Base-by-base conservation (phyloP, 2,113 vertebrate genomes). In the Speoplatyrhinus poulsoni region DNA sequence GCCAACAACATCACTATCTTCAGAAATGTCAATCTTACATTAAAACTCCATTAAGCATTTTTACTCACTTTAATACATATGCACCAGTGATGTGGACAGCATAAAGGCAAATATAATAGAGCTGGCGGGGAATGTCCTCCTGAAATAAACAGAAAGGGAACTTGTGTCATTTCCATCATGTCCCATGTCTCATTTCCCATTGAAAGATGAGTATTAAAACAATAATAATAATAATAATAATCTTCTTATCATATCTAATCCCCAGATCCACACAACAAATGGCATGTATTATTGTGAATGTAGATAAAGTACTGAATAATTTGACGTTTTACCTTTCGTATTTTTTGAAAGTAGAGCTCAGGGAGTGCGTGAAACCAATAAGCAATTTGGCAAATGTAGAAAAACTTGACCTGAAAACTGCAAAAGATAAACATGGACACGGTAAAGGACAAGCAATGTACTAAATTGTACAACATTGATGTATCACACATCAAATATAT, bases 401-500 rank as follows among this genome's bases (percentile, higher is more conserved):
- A 95, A 89, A 95, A 94, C 89, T 95, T 95, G 69, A 94, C 94
- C 91, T 95, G 93, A 90, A 95, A 95, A 68, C 94, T 95, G 73
- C 64, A 81, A 16, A 83, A 66, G 82, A n/a, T 13, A 72, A 41
- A 82, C n/a, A 17, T 76, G 49, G 13, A 52, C 11, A 52, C 2
- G 10, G 10, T 52, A 52, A 11, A 4, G 49, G 11, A 33, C 32
- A 3, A 19, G 5, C 19, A 58, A 12, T 17, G 17, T 26, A 12
- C 56, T 58, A 58, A 58, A 58, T 12, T 9, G 7, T 26, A 58
- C 12, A 9, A 58, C 19, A 58, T 3, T 32, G 10, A 58, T 11
- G 12, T 12, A 58, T 26, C 56, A 58, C 56, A 58, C 12, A 26
- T 11, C 19, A 8, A 17, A 17, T 19, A 56, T 17, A 56, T n/a